Conservation (phyloP, 2,797 vertebrate species). For the Chelmon rostratus region DNA sequence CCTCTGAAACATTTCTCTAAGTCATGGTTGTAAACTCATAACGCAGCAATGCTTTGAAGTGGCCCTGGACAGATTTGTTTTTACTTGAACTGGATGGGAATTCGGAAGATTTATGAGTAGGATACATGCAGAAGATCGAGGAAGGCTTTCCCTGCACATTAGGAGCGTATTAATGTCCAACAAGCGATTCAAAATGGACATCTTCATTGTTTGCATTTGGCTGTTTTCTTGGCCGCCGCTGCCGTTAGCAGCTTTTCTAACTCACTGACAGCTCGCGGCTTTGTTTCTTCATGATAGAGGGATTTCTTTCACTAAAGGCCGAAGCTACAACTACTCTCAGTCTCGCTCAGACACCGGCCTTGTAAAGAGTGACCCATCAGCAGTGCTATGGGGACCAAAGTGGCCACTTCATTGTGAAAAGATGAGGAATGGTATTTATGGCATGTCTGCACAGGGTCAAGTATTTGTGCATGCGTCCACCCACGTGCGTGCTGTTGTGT, state of each 20-base stretch:
- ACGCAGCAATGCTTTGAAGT: conserved; percentile 79
- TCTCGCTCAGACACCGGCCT: conserved; percentile 45
- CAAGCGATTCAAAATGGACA: conserved; percentile 45
- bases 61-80: conserved; percentile 71
- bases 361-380: conserved; percentile 47
- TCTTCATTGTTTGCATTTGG: conserved; percentile 56
- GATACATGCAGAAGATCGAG: conserved; percentile 49
- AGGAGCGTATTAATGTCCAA: conserved; percentile 41
- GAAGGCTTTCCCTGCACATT: conserved; percentile 56
- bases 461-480: conserved; percentile 44
- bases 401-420: conserved; percentile 68
- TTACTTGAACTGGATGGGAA: conserved; percentile 64
- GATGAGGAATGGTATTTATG: conserved; percentile 66
- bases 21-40: conserved; percentile 76
- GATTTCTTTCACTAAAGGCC: conserved; percentile 49
- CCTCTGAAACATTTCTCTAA: conserved; percentile 71
- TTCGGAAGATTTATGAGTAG: conserved; percentile 63
- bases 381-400: conserved; percentile 26
- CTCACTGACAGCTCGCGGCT: conserved; percentile 57
- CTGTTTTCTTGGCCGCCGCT: conserved; percentile 44
- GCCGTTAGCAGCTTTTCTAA: conserved; percentile 45
- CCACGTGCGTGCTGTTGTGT: not conserved
- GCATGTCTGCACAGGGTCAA: conserved; percentile 70
- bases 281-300: conserved; percentile 51
- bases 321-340: conserved; percentile 36